Percentiles rank a stretch among this genome's conserved stretches.
phyloP scores from a whole-genome alignment of 1,140 invertebrate species.

The Macrobrachium nipponense region DNA sequence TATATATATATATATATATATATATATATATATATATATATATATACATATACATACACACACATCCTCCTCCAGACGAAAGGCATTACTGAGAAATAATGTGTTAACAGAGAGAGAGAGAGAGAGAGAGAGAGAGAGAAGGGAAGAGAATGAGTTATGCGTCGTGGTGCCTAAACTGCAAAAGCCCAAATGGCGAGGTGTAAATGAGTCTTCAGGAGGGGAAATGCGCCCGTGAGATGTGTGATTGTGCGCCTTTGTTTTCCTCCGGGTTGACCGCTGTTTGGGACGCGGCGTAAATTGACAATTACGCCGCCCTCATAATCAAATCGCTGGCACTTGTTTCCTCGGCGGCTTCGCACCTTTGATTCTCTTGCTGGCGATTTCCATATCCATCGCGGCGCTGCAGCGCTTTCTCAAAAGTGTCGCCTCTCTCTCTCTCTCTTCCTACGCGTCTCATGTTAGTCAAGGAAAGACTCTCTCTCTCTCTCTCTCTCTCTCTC shows the following conservation, averaged over 20 bases:
- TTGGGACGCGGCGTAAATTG: not conserved
- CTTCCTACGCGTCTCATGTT: not conserved
- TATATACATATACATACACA: no score
- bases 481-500: not conserved
- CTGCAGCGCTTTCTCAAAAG: not conserved
- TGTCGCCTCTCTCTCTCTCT: not conserved
- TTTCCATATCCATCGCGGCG: not conserved
- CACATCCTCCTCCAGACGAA: no score
- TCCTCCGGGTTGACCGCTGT: not conserved
- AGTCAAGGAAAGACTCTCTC: not conserved
- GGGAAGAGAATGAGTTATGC: no score
- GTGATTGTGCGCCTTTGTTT: not conserved
- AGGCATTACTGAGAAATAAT: no score
- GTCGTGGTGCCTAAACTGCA: no score
- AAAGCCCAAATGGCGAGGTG: no score
- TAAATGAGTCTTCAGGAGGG: no score
- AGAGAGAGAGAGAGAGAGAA: no score
- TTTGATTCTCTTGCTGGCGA: not conserved
- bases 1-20: no score
- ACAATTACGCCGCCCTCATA: slow-evolving; percentile 18
- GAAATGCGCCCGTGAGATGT: not conserved
- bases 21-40: no score
- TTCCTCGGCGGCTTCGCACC: not conserved
- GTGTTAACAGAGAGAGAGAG: no score
- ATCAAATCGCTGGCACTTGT: slow-evolving; percentile 18